Evolutionary conservation across 2,888 invertebrate species (phyloP), one percentile per base, ranked within the genome.

Genomic region (Acanthacorydalis orientalis): DNA sequence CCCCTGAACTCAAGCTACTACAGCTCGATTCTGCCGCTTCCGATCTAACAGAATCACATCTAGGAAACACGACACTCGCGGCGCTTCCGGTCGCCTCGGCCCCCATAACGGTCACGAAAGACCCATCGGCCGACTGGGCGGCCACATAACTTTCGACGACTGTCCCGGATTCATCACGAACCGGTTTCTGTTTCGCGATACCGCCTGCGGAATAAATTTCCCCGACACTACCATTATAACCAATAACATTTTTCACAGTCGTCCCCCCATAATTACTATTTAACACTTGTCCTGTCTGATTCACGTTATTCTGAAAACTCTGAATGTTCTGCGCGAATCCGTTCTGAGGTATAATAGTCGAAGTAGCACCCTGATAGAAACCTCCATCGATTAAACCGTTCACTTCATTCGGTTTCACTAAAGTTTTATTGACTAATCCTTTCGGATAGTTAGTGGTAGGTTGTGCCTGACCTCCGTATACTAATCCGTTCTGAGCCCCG

Each of bases 11-110:
- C 51, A 72, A 58, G 57, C 72, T 72, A 56, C 66, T 67, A 55
- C 68, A 75, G 53, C 73, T 74, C 38, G 74, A 74, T 57, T 75
- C 75, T 39, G 73, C 74, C 48, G 74, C 67, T 56, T 75, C 76
- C 38, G 75, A 74, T 39, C 73, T 68, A 48, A 70, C 74, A 48
- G 74, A 74, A 58, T 75, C 74, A 59, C 74, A 73, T 46, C 73
- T 65, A 46, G 62, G 56, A 16, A 55, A 62, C 58, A 61, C 60
- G 58, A 53, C 54, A 49, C 48, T 55, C 35, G 50, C 51, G 38
- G 51, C 48, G 6, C 44, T 49, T 41, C 38, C 44, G n/a, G 44
- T 48, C 15, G 42, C 33, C 9, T 43, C 43, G 46, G 62, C 61
- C 53, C 62, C 62, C 59, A 64, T 58, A 51, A 65, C 64, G 50